phyloP scores from a whole-genome alignment of 2,888 invertebrate species.

The Rhyacophila evoluta region DNA sequence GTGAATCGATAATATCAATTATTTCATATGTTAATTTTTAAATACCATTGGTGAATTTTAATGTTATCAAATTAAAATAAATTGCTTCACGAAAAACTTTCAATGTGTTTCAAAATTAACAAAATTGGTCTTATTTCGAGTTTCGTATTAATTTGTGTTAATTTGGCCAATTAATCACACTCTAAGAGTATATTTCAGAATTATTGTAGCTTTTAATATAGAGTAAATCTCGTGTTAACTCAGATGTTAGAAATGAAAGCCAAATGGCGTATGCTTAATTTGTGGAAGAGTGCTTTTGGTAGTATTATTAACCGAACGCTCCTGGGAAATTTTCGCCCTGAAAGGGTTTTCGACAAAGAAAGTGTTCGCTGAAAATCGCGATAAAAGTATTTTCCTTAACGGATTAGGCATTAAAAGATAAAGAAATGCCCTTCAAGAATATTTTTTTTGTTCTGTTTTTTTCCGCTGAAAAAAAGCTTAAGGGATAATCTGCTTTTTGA shows the following conservation, averaged over 20 bases:
- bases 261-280: not conserved
- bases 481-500: no score
- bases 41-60: no score
- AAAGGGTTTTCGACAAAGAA: slow-evolving; percentile 17
- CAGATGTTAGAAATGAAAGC: not conserved
- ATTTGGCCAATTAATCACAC: no score
- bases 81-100: no score
- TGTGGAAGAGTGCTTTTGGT: not conserved
- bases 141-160: no score
- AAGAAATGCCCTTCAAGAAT: not conserved
- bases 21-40: no score
- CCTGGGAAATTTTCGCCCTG: slow-evolving; percentile 4
- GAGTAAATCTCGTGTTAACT: not conserved
- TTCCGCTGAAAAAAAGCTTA: not conserved
- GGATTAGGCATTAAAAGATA: slow-evolving; percentile 24
- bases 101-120: no score
- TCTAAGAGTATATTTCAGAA: no score
- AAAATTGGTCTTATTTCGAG: no score
- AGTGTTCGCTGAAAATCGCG: not conserved
- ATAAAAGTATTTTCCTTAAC: slow-evolving; percentile 6
- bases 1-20: no score
- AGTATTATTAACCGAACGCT: not conserved
- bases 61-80: no score
- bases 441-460: not conserved
- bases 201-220: not conserved